phyloP scores from a whole-genome alignment of 2,797 vertebrate species.

The Peromyscus eremicus region DNA sequence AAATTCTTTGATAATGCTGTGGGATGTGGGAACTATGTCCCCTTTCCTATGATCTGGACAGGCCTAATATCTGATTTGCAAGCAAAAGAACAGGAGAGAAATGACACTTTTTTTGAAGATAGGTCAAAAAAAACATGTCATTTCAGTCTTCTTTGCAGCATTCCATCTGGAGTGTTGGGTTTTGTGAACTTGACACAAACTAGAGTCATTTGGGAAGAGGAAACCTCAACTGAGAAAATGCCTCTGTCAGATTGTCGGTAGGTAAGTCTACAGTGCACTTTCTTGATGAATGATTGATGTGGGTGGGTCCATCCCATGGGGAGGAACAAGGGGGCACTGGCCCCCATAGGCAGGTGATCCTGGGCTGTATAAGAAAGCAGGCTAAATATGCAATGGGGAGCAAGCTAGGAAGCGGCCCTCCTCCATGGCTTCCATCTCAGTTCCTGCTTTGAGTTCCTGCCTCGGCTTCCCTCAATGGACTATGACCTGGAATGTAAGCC shows the following conservation, averaged over 20 bases:
- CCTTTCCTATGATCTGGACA: neutral
- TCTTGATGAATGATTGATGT: neutral
- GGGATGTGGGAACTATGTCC: no score
- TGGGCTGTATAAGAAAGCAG: neutral
- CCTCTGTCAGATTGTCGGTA: neutral
- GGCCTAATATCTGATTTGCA: neutral
- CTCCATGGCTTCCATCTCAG: neutral
- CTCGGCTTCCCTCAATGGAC: neutral
- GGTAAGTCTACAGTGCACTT: neutral
- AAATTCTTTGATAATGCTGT: neutral
- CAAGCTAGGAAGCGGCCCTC: neutral
- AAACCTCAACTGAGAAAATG: neutral
- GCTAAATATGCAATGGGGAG: neutral
- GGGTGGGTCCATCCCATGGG: neutral
- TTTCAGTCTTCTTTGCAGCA: neutral
- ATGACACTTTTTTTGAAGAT: neutral
- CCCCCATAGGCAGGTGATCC: no score
- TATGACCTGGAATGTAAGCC: neutral
- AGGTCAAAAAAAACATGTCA: neutral
- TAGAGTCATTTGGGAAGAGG: neutral
- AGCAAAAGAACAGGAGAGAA: neutral
- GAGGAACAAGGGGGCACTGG: neutral
- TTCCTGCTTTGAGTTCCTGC: neutral
- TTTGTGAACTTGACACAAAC: neutral
- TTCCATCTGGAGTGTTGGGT: neutral